These are phyloP conservation scores for Brassicogethes aeneus DNA, from an alignment of 2,888 invertebrate genomes.

Conservation along the genomic window DNA sequence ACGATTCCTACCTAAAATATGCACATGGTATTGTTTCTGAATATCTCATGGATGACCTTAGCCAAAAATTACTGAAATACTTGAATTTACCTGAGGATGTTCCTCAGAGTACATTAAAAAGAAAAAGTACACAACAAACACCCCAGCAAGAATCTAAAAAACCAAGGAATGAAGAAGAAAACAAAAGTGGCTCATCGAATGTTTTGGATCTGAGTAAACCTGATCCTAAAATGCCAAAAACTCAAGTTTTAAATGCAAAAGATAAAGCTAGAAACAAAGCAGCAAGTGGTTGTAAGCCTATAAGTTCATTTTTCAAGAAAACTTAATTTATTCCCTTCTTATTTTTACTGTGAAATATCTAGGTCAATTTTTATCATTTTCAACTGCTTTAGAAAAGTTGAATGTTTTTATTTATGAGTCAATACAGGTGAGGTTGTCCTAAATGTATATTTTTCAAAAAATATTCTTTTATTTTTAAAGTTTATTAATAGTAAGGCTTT, in stretches of 20 bases:
- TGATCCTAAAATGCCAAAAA: conserved; percentile 38
- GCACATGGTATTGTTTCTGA: conserved; percentile 73
- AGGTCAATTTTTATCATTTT: conserved; percentile 16
- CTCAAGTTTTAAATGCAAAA: conserved; percentile 53
- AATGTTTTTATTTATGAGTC: not conserved
- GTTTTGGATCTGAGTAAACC: conserved; percentile 39
- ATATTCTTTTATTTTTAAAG: too few species aligned
- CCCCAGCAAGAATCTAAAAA: conserved; percentile 38
- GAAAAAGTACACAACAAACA: conserved; percentile 32
- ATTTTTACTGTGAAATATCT: conserved; percentile 8
- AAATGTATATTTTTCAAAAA: too few species aligned
- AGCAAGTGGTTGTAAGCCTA: conserved; percentile 70
- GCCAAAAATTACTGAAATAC: conserved; percentile 52
- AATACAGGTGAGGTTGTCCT: not conserved
- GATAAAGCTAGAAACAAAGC: conserved; percentile 69
- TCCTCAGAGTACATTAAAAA: conserved; percentile 46
- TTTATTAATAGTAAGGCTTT: too few species aligned
- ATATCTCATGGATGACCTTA: conserved; percentile 63
- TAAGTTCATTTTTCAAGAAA: conserved; percentile 71
- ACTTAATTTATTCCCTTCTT: conserved; percentile 28
- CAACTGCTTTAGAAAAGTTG: not conserved
- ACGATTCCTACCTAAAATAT: conserved; percentile 57
- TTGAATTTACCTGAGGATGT: conserved; percentile 56
- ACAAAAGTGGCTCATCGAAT: conserved; percentile 37
- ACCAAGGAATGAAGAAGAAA: conserved; percentile 35